Conservation (phyloP, 2,113 vertebrate genomes). For the Otis tarda region DNA sequence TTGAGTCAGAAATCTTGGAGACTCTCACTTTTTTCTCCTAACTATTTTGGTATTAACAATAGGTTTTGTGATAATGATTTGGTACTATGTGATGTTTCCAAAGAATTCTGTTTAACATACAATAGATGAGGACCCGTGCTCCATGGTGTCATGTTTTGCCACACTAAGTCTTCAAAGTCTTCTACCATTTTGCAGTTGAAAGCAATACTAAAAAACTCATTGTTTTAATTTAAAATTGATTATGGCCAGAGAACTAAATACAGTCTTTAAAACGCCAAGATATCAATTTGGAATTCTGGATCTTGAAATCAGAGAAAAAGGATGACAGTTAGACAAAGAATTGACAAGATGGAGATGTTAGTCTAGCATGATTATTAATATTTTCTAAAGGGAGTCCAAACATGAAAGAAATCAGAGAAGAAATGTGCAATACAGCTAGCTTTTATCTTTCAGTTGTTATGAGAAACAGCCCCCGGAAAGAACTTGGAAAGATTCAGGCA, state of each 20-base stretch:
- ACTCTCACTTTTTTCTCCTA: neutral
- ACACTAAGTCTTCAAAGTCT: neutral
- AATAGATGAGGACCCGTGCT: neutral
- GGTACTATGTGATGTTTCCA: neutral
- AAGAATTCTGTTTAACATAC: neutral
- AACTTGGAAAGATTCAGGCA: constrained; percentile 23
- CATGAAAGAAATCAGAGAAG: constrained; percentile 44
- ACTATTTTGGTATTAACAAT: neutral
- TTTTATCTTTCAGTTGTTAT: constrained; percentile 48
- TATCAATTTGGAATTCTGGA: neutral
- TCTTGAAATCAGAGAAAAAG: neutral
- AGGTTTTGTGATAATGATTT: neutral
- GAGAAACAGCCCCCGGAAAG: constrained; percentile 19
- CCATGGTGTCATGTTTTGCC: neutral
- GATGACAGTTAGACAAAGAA: neutral
- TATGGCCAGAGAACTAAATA: neutral
- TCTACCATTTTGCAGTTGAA: neutral
- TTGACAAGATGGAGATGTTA: neutral
- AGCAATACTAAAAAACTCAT: neutral
- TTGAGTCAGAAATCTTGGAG: neutral
- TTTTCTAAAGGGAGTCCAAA: constrained; percentile 40
- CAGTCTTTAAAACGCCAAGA: neutral
- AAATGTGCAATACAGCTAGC: constrained; percentile 2
- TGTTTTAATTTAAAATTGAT: constrained; percentile 8
- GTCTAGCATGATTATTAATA: neutral